Evolutionary conservation across 2,888 invertebrate species (phyloP).

Genomic region (Rhaphigaster nebulosa): DNA sequence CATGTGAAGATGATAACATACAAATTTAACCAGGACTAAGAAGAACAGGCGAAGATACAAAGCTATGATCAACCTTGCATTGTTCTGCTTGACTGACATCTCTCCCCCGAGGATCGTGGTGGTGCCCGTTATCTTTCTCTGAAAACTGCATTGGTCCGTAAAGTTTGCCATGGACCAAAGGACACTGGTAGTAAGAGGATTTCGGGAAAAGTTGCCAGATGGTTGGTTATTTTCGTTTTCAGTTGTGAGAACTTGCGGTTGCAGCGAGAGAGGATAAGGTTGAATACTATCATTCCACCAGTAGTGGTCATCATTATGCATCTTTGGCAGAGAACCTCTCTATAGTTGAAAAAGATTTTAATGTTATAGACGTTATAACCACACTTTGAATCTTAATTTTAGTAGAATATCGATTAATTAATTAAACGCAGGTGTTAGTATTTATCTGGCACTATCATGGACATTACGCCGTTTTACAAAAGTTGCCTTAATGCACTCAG

Average conservation of each 20-base stretch:
- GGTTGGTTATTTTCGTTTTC: neutral
- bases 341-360: too few relatives aligned
- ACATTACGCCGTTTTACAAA: too few relatives aligned
- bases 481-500: too few relatives aligned
- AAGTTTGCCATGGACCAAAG: neutral
- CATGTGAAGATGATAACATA: too few relatives aligned
- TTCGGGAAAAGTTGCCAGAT: neutral
- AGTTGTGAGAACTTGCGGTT: neutral
- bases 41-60: neutral
- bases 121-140: neutral
- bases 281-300: too few relatives aligned
- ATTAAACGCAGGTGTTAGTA: too few relatives aligned
- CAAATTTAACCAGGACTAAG: neutral
- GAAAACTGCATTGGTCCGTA: neutral
- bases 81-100: neutral
- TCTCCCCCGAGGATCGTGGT: neutral
- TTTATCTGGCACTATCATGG: too few relatives aligned
- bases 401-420: too few relatives aligned
- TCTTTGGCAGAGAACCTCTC: too few relatives aligned
- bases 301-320: too few relatives aligned
- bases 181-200: neutral
- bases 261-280: neutral
- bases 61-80: neutral
- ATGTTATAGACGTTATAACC: too few relatives aligned
- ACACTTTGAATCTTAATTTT: too few relatives aligned